phyloP scores from a whole-genome alignment of 92 coral and sea anemone species.

The Desmophyllum pertusum region DNA sequence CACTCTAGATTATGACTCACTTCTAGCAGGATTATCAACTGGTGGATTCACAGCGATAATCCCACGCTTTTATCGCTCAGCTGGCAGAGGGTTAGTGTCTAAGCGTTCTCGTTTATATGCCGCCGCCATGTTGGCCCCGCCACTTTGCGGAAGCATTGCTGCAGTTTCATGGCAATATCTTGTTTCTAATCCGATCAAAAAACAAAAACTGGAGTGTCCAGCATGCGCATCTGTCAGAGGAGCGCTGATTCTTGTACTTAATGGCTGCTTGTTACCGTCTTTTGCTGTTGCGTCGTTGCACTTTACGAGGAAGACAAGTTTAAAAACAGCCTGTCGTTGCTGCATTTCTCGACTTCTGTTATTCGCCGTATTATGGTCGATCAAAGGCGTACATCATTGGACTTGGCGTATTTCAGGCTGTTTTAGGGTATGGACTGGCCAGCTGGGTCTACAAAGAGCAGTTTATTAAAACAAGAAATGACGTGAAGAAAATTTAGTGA shows the following conservation, averaged over 20 bases:
- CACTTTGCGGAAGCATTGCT: conserved; percentile 64
- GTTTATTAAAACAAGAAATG: conserved; percentile 25
- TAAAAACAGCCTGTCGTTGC: conserved; percentile 14
- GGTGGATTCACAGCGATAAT: conserved; percentile 31
- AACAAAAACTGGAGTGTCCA: conserved; percentile 60
- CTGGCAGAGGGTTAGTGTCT: background rate
- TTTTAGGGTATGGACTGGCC: conserved; percentile 72
- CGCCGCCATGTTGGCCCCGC: conserved; percentile 69
- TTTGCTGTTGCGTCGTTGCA: conserved; percentile 48
- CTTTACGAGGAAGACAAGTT: conserved; percentile 49
- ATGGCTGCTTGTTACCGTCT: conserved; percentile 77
- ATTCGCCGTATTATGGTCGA: conserved; percentile 63
- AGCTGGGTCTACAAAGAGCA: conserved; percentile 69
- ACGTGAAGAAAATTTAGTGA: too few relatives aligned
- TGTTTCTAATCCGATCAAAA: conserved; percentile 55
- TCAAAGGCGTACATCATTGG: conserved; percentile 60
- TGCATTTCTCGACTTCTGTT: conserved; percentile 57
- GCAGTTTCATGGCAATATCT: conserved; percentile 63
- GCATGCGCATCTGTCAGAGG: conserved; percentile 79
- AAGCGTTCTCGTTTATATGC: background rate
- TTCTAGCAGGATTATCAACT: conserved; percentile 8
- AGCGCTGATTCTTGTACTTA: conserved; percentile 49
- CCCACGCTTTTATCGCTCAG: conserved; percentile 29
- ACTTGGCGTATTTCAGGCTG: conserved; percentile 67
- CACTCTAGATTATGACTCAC: background rate